These are phyloP conservation scores for Campylomormyrus numenius DNA, from an alignment of 2,113 vertebrate species.

Conservation along the genomic window DNA sequence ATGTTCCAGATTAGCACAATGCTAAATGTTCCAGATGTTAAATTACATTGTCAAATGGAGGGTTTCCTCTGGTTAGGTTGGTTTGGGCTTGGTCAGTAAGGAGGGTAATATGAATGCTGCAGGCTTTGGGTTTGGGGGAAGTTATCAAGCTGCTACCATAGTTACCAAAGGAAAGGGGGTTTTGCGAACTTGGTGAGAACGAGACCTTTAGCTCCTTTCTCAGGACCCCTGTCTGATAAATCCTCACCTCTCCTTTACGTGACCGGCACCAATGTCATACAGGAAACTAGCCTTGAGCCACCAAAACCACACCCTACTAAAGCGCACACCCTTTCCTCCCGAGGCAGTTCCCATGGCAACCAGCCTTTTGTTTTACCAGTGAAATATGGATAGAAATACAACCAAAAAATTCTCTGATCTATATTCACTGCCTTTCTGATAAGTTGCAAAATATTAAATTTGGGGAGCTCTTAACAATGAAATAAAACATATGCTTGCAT, in stretches of 20 bases:
- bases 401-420: background rate
- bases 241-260: slow-evolving; percentile 29
- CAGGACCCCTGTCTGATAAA: slow-evolving; percentile 38
- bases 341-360: slow-evolving; percentile 1
- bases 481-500: background rate
- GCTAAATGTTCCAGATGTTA: background rate
- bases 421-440: background rate
- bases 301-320: background rate
- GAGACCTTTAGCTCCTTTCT: slow-evolving; percentile 17
- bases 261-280: slow-evolving; percentile 14
- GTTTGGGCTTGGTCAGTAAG: background rate
- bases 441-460: background rate
- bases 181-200: background rate
- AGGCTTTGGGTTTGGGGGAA: background rate
- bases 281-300: slow-evolving; percentile 19
- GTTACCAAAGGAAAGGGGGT: background rate
- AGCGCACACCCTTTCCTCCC: background rate
- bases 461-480: background rate
- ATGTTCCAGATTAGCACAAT: background rate
- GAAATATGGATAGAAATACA: background rate
- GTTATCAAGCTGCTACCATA: slow-evolving; percentile 19
- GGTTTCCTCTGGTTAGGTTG: background rate
- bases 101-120: background rate
- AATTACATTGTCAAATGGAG: background rate
- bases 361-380: background rate